A percentile compares a stretch with the other conserved stretches of the same genome.
phyloP scores from a whole-genome alignment of 1,140 invertebrate species.

The Agrypnia vestita region DNA sequence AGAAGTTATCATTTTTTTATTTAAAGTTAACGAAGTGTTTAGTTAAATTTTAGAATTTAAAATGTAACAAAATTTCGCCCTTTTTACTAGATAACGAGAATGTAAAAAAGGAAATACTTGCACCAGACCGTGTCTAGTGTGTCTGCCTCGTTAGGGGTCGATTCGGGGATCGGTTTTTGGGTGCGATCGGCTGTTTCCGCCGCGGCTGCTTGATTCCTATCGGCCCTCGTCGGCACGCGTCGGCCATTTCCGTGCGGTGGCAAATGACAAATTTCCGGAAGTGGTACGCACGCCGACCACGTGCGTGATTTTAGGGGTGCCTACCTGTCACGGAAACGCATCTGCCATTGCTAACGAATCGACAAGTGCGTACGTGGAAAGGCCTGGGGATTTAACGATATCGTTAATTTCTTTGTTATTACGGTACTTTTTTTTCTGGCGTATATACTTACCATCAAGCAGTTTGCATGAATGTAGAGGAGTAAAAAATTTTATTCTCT shows the following conservation, averaged over 20 bases:
- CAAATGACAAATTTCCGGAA: constrained; percentile 48
- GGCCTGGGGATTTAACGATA: neutral
- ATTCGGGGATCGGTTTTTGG: constrained; percentile 4
- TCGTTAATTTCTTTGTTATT: neutral
- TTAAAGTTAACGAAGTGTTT: too few relatives aligned
- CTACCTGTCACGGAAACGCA: constrained; percentile 29
- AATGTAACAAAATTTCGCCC: too few relatives aligned
- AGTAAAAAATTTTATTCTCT: too few relatives aligned
- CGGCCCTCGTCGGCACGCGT: constrained; percentile 39
- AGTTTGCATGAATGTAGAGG: too few relatives aligned
- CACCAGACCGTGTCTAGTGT: too few relatives aligned
- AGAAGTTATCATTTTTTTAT: too few relatives aligned
- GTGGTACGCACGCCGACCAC: constrained; percentile 21
- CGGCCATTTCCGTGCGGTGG: constrained; percentile 43
- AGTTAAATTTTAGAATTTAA: too few relatives aligned
- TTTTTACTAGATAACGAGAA: too few relatives aligned
- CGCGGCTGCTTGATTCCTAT: constrained; percentile 34
- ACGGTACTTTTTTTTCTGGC: too few relatives aligned
- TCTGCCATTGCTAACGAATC: constrained; percentile 17
- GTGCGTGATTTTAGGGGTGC: constrained; percentile 19
- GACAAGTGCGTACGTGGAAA: constrained; percentile 24
- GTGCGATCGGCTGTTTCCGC: constrained; percentile 22
- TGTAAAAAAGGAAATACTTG: too few relatives aligned
- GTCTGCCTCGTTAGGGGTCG: neutral
- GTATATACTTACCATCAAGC: too few relatives aligned